These are phyloP conservation scores for Montipora cactus DNA, from an alignment of 64 coral and sea anemone genomes.

Conservation along the genomic window DNA sequence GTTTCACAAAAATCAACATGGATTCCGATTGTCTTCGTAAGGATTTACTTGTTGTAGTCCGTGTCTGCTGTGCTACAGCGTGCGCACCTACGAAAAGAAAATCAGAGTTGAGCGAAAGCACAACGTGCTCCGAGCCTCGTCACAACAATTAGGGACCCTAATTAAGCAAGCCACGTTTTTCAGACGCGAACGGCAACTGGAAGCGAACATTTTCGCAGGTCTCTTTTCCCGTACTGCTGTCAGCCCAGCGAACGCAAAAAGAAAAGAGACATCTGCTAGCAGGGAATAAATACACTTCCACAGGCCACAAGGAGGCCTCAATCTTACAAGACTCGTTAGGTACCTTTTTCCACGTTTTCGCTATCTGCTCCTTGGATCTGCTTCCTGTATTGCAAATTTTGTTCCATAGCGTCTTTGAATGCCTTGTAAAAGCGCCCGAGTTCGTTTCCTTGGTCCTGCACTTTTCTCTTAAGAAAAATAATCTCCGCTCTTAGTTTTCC, in stretches of 20 bases:
- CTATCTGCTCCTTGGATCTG: background rate
- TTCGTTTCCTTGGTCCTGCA: slow-evolving; percentile 37
- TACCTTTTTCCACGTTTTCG: background rate
- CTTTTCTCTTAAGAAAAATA: slow-evolving; percentile 35
- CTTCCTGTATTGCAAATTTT: slow-evolving; percentile 4
- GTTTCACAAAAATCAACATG: background rate
- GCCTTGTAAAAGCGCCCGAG: slow-evolving; percentile 13
- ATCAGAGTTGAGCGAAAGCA: background rate
- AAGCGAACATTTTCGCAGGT: too few species aligned
- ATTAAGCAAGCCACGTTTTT: too few species aligned
- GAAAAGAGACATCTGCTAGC: too few species aligned
- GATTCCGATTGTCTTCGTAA: background rate
- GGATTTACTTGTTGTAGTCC: background rate
- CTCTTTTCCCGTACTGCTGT: too few species aligned
- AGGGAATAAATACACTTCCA: too few species aligned
- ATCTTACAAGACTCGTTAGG: background rate
- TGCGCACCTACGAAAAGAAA: background rate
- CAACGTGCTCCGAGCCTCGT: background rate
- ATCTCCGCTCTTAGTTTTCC: background rate
- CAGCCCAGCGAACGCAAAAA: too few species aligned
- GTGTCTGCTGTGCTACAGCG: background rate
- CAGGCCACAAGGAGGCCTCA: too few species aligned
- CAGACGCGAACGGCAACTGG: too few species aligned
- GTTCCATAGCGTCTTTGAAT: slow-evolving; percentile 13
- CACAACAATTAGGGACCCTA: background rate